These are phyloP conservation scores for Therioaphis trifolii DNA, from an alignment of 2,888 invertebrate species.

Conservation along the genomic window DNA sequence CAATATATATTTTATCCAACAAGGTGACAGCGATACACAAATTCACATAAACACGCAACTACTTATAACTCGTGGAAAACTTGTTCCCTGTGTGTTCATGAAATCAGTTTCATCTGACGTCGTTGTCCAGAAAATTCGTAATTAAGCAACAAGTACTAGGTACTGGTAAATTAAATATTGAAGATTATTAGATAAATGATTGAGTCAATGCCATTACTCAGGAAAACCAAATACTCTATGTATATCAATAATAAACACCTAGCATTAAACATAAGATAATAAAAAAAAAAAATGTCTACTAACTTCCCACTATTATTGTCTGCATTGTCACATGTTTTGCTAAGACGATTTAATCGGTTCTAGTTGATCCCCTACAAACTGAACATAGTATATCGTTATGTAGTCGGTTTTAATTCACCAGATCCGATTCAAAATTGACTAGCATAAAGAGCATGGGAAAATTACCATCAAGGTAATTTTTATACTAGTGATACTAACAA, in stretches of 20 bases:
- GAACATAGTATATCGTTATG: not conserved
- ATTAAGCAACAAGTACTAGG: too few relatives aligned
- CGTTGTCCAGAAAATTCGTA: too few relatives aligned
- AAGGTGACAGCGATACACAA: not conserved
- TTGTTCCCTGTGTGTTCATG: not conserved
- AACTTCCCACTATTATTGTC: not conserved
- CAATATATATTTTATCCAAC: not conserved
- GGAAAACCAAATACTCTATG: not conserved
- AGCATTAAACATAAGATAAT: not conserved
- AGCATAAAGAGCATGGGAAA: slow-evolving; percentile 15
- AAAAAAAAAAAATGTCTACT: not conserved
- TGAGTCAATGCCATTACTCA: not conserved
- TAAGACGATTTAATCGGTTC: not conserved
- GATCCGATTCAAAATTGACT: slow-evolving; percentile 31
- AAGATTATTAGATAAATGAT: not conserved
- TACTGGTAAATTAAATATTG: too few relatives aligned
- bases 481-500: not conserved
- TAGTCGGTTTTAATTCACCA: slow-evolving; percentile 14
- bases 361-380: not conserved
- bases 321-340: not conserved
- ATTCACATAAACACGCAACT: slow-evolving; percentile 10
- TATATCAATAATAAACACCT: not conserved
- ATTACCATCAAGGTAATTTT: slow-evolving; percentile 53
- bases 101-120: not conserved
- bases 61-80: slow-evolving; percentile 28